Evolutionary conservation across 2,888 invertebrate species (phyloP), one percentile per base, ranked within the genome.

Genomic region (Cantharis lateralis): DNA sequence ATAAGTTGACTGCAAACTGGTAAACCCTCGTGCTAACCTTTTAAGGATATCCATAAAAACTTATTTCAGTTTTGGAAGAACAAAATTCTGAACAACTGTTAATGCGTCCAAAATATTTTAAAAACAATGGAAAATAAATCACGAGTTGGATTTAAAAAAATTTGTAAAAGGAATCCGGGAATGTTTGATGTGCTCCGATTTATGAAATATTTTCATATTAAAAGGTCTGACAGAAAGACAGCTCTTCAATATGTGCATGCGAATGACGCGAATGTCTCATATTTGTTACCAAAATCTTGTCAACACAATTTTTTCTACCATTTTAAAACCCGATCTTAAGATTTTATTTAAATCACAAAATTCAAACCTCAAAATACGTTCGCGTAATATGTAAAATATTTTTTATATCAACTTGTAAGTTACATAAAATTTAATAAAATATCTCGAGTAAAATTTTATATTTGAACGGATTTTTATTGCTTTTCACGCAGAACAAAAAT

Each of bases 51-150:
- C 24, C 13, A 20, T 24, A 66, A 66, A 66, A 66, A 66, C 18
- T 16, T 2, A 20, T 66, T 66, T 24, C 9, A 1, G 64, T 24
- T 18, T 20, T 20, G 20, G 20, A 66, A 66, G 24, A 66, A 66
- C 64, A 66, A n/a, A 20, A 66, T 66, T 66, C n/a, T 24, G 15
- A 66, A 66, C 64, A 66, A 66, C 18, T 66, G 64, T 66, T 66
- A 66, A 66, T 66, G 24, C 20, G 3, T n/a, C n/a, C 7, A 20
- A 66, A 66, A 66, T 24, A 66, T 20, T 66, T 9, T 3, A 66
- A 66, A 66, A 66, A 66, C 64, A 66, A 66, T 66, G 64, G 64
- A 24, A 66, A 66, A 66, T n/a, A 66, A 66, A 66, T 20, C 64
- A 66, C 24, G 24, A 63, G 13, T 66, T 66, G 9, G 20, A 20